These are phyloP conservation scores for Delia radicum DNA, from an alignment of 1,140 invertebrate species.

Conservation along the genomic window DNA sequence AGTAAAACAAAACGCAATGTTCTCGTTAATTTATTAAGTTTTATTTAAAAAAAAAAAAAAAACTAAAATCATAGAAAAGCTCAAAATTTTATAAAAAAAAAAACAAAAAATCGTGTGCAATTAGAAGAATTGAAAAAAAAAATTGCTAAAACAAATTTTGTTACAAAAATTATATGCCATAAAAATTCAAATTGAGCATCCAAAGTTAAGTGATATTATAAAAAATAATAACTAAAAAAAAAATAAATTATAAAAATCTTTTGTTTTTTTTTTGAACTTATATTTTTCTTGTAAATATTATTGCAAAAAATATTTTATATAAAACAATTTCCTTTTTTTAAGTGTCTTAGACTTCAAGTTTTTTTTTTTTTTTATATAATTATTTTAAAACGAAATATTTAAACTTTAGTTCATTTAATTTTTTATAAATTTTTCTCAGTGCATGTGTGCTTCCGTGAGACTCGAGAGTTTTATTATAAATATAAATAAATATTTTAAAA, in stretches of 20 bases:
- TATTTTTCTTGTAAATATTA: not conserved
- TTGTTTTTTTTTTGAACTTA: not conserved
- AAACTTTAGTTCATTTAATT: not conserved
- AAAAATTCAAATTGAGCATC: constrained; percentile 10
- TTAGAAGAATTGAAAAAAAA: not conserved
- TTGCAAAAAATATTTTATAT: not conserved
- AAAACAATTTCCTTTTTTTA: constrained; percentile 18
- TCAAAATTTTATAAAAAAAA: not conserved
- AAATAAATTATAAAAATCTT: not conserved
- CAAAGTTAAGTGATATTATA: constrained; percentile 25
- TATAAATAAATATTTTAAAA: not conserved
- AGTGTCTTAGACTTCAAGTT: constrained; percentile 24
- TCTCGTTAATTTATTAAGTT: constrained; percentile 24
- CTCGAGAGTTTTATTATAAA: constrained; percentile 25
- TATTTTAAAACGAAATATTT: not conserved
- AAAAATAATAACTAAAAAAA: not conserved
- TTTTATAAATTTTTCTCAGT: constrained; percentile 14
- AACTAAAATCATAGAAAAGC: not conserved
- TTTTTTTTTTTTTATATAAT: not conserved
- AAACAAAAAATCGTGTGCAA: not conserved
- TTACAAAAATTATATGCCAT: not conserved
- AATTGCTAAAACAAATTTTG: not conserved
- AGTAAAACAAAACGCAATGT: constrained; percentile 6
- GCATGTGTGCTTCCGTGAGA: constrained; percentile 29
- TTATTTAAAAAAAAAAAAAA: constrained; percentile 1